Percentiles rank a stretch among this genome's conserved stretches.
phyloP scores from a whole-genome alignment of 2,888 invertebrate genomes.

The Pantelozetes paolii region DNA sequence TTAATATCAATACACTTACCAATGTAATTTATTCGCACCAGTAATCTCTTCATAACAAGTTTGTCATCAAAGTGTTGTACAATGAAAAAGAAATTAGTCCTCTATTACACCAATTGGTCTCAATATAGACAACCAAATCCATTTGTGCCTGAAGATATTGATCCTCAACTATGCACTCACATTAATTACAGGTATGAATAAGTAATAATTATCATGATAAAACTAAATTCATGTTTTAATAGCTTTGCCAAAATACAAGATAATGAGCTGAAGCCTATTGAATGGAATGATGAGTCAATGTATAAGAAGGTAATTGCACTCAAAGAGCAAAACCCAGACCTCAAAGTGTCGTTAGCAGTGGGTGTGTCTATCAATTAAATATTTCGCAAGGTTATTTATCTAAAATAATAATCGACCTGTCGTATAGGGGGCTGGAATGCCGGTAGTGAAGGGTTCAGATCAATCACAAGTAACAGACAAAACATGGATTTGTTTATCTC shows the following conservation, averaged over 20 bases:
- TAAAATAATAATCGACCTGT: not conserved
- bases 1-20: too few relatives aligned
- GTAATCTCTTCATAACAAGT: not conserved
- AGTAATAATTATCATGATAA: too few relatives aligned
- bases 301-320: constrained; percentile 78
- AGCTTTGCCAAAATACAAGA: constrained; percentile 92
- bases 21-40: too few relatives aligned
- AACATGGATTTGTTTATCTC: constrained; percentile 88
- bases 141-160: constrained; percentile 89
- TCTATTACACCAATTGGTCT: constrained; percentile 68
- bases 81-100: constrained; percentile 46
- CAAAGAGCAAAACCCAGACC: constrained; percentile 81
- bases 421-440: constrained; percentile 94
- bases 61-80: constrained; percentile 9
- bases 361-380: constrained; percentile 41
- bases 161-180: constrained; percentile 85
- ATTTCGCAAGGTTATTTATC: not conserved
- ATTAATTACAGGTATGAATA: constrained; percentile 45
- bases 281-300: constrained; percentile 90
- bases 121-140: constrained; percentile 90
- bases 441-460: constrained; percentile 93
- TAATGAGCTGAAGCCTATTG: constrained; percentile 83
- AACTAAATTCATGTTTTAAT: too few relatives aligned
- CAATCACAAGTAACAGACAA: constrained; percentile 78
- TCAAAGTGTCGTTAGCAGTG: constrained; percentile 61